Conservation (phyloP, 2,113 vertebrate species). For the Bagarius yarrelli region DNA sequence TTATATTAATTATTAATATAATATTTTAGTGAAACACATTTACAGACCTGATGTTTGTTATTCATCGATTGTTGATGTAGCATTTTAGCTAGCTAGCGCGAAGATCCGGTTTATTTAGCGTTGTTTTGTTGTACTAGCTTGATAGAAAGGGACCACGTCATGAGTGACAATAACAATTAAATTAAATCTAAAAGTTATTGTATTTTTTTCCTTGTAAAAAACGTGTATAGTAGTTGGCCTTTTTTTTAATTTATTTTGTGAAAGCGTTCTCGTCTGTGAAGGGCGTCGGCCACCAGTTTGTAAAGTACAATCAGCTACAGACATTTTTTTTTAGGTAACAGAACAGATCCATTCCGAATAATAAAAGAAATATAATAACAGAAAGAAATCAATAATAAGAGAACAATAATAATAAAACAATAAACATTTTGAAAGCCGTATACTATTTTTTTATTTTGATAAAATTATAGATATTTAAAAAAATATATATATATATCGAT, state of each 20-base stretch:
- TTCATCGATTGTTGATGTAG: not conserved
- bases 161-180: not conserved
- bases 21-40: not conserved
- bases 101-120: not conserved
- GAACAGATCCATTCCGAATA: too few species aligned
- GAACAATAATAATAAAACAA: too few species aligned
- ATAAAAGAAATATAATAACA: too few species aligned
- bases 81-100: not conserved
- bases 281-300: conserved; percentile 68
- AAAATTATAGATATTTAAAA: too few species aligned
- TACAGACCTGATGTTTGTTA: not conserved
- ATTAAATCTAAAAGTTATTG: not conserved
- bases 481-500: too few species aligned
- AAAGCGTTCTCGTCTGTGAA: conserved; percentile 36
- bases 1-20: not conserved
- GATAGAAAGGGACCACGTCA: not conserved
- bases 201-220: too few species aligned
- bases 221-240: not conserved
- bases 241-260: not conserved
- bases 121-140: conserved; percentile 3
- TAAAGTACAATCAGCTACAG: too few species aligned
- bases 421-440: too few species aligned
- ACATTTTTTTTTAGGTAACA: too few species aligned
- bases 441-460: too few species aligned
- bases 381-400: too few species aligned